phyloP scores from a whole-genome alignment of 2,797 vertebrate genomes.

The Etheostoma perlongum region DNA sequence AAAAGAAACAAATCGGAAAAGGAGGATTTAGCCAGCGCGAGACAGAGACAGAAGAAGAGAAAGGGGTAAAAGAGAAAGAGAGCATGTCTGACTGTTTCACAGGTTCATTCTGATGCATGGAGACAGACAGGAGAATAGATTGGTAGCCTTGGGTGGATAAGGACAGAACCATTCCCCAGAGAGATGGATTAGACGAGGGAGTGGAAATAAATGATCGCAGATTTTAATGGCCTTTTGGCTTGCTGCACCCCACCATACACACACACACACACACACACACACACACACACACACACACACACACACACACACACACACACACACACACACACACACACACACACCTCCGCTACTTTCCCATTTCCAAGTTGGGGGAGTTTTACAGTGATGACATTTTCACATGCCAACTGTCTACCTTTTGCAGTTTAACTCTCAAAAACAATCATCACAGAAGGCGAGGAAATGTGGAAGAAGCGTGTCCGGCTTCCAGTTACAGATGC shows the following conservation, averaged over 20 bases:
- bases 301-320: not conserved
- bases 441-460: conserved; percentile 36
- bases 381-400: conserved; percentile 81
- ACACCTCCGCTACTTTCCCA: conserved; percentile 59
- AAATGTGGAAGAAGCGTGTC: conserved; percentile 32
- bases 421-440: conserved; percentile 68
- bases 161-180: conserved; percentile 87
- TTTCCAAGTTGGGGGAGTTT: conserved; percentile 71
- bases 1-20: conserved; percentile 66
- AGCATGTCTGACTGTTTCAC: conserved; percentile 81
- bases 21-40: conserved; percentile 43
- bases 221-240: conserved; percentile 89
- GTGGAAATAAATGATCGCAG: conserved; percentile 88
- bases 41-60: conserved; percentile 58
- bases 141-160: conserved; percentile 89
- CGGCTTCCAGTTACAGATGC: conserved; percentile 48
- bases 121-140: conserved; percentile 87
- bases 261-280: not conserved
- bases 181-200: conserved; percentile 88
- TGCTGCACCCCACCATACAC: conserved; percentile 67
- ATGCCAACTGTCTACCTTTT: conserved; percentile 69
- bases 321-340: too few relatives aligned
- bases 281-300: not conserved
- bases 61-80: conserved; percentile 63
- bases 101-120: conserved; percentile 85